Evolutionary conservation across 2,113 vertebrate genomes (phyloP).

Genomic region (Elachura formosa): DNA sequence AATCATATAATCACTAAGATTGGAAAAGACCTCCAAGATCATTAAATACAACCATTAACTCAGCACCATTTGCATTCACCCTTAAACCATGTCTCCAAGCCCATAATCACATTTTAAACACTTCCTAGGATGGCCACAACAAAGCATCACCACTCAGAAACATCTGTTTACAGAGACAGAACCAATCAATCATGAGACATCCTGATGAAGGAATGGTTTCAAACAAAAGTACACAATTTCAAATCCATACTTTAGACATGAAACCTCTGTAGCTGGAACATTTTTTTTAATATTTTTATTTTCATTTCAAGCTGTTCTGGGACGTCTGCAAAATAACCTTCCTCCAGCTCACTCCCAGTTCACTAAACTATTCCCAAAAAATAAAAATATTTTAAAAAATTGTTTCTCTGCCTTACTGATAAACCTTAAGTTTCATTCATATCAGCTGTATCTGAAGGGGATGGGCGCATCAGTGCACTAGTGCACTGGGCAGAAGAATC

Average conservation of each 20-base stretch:
- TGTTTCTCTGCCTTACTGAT: neutral
- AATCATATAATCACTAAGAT: neutral
- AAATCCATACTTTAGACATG: neutral
- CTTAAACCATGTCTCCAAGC: neutral
- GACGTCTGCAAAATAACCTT: neutral
- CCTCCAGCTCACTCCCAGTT: neutral
- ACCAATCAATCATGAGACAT: neutral
- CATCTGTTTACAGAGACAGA: neutral
- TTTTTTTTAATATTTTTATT: neutral
- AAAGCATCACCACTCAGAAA: neutral
- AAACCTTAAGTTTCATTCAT: neutral
- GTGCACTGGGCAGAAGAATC: neutral
- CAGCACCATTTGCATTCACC: neutral
- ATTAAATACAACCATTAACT: neutral
- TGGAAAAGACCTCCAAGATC: neutral
- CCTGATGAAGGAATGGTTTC: neutral
- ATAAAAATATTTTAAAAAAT: fast-evolving
- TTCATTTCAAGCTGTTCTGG: neutral
- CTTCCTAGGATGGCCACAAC: neutral
- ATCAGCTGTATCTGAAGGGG: neutral
- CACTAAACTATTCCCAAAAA: neutral
- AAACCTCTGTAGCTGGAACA: neutral
- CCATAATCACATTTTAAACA: neutral
- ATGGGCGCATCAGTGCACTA: neutral
- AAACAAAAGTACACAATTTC: neutral